These are phyloP conservation scores for Mechanitis messenoides DNA, from an alignment of 2,888 invertebrate species.

Conservation along the genomic window DNA sequence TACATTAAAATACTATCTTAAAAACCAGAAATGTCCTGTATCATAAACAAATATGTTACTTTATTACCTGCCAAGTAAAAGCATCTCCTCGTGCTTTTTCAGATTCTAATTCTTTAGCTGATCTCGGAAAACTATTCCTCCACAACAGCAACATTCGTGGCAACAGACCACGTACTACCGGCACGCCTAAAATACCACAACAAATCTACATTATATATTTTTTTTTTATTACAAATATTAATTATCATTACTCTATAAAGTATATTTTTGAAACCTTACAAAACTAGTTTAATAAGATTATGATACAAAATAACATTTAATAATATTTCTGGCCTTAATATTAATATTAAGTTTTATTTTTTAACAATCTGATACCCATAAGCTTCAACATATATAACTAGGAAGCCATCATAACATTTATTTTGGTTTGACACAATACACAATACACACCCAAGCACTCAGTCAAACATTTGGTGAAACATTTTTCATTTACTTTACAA, in stretches of 20 bases:
- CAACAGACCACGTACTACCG: conserved; percentile 93
- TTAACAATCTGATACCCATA: too few relatives aligned
- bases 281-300: too few relatives aligned
- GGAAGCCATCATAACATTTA: too few relatives aligned
- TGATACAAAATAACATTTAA: too few relatives aligned
- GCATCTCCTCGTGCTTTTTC: conserved; percentile 97
- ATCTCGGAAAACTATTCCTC: conserved; percentile 98
- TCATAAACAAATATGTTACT: not conserved
- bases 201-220: not conserved
- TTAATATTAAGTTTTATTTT: too few relatives aligned
- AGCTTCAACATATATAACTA: too few relatives aligned
- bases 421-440: too few relatives aligned
- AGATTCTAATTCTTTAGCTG: conserved; percentile 96
- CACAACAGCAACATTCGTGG: conserved; percentile 96
- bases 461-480: too few relatives aligned
- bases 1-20: not conserved
- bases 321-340: too few relatives aligned
- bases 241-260: not conserved
- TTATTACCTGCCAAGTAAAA: conserved; percentile 95
- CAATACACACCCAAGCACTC: too few relatives aligned
- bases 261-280: too few relatives aligned
- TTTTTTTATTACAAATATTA: conserved; percentile 5
- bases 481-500: too few relatives aligned
- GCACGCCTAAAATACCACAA: conserved; percentile 78
- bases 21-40: not conserved